Base-by-base conservation (phyloP, 2,113 vertebrate species). In the Mesitornis unicolor region DNA sequence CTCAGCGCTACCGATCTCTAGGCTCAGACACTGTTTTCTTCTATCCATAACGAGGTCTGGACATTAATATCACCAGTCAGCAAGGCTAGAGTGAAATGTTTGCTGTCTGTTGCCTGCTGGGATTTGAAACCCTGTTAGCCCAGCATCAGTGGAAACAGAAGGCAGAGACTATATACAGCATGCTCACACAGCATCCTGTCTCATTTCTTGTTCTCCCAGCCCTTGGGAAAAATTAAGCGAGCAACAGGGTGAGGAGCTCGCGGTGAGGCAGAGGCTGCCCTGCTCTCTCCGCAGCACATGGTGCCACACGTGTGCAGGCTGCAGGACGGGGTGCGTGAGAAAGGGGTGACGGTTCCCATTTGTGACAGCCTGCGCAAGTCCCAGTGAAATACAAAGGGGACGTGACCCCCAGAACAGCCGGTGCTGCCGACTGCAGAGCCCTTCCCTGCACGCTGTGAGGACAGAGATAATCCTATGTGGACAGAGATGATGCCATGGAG, bases 381-480 rank as follows among this genome's bases (percentile, higher is more conserved):
- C 75, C n/a, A 3, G 38, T 2, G 48, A 75, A 9, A 7, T 14
- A 4, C 8, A 4, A 14, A 36, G 50, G n/a, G 35, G n/a, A 16
- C 13, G 0, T 0, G 1, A 1, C 15, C 20, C n/a, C 36, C 10
- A 56, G 29, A 11, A 33, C 0, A 33, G 56, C 28, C 2, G 35
- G 12, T 5, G 28, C 40, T 50, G 59, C 56, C 22, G 68, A 3
- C 29, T 10, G 54, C 36, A 60, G 73, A 54, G 61, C 61, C 60
- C 31, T 33, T 16, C 43, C 45, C 84, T 40, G 50, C 38, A 5
- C 9, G 4, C 24, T 24, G 2, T 0, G 3, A 61, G 68, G 36
- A 65, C 20, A 31, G 42, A 28, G 57, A 1, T 4, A n/a, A 7
- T 48, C 28, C 69, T 6, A 2, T 3, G 69, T 60, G 78, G 63